Base-by-base conservation (phyloP, 1,140 invertebrate species). In the Penaeus japonicus region DNA sequence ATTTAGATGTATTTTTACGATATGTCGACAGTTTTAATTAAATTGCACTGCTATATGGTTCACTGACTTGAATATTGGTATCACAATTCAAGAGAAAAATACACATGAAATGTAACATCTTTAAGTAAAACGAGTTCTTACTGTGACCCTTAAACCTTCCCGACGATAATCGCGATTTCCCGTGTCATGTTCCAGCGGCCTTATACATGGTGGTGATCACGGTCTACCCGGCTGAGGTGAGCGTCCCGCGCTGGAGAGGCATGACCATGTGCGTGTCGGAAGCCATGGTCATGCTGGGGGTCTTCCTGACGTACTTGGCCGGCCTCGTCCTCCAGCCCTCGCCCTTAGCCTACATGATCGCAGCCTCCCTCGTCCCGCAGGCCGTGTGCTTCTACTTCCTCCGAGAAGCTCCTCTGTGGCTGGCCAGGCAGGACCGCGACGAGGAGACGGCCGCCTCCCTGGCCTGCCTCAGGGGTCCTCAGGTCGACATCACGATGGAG, bases 181-280 rank as follows among this genome's bases (percentile, higher is more conserved):
- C 18, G 1, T 62, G 30, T 65, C 5, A n/a, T 65, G 18, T 70
- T 73, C 2, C 85, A 87, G 85, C 85, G 22, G 80, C 85, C 35
- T 4, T 87, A n/a, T 87, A 65, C 85, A 87, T 87, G 85, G 85
- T 87, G 59, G 79, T 81, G 32, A 87, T 87, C 78, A 87, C 85
- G 12, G 85, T 87, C 18, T 87, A 87, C 57, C 85, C 85, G 4
- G 85, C 79, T 20, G 85, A 87, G 85, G 85, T 87, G 32, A 87
- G 85, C 62, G 22, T 54, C 5, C 59, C 79, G 20, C 39, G 85
- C 27, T 87, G 85, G 85, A 77, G 85, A 15, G 85, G 85, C 78
- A 80, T 87, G 59, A 87, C 81, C 78, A 73, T 73, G 20, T 78
- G 85, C 22, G 59, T 87, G 22, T 47, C 85, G 1, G 85, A 87